Evolutionary conservation across 1,140 invertebrate species (phyloP).

Genomic region (Hestina assimilis): DNA sequence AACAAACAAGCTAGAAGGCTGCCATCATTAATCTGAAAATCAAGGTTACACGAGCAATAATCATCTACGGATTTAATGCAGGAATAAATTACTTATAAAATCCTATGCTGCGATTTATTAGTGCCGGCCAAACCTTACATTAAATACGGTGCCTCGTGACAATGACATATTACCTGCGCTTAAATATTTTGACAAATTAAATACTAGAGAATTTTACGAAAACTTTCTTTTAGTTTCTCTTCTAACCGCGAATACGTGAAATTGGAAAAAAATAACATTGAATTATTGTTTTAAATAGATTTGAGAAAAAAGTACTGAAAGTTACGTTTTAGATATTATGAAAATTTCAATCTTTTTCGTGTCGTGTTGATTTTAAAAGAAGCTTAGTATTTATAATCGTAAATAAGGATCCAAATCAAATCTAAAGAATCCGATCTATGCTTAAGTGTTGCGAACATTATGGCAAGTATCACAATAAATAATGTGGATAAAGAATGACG

Average conservation of each 20-base stretch:
- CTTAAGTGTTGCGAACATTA: too few relatives aligned
- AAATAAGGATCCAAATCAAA: too few relatives aligned
- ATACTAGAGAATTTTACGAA: too few relatives aligned
- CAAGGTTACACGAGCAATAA: background rate
- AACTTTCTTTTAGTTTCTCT: too few relatives aligned
- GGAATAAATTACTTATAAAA: background rate
- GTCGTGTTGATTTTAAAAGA: too few relatives aligned
- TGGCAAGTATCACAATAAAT: too few relatives aligned
- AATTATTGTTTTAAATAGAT: background rate
- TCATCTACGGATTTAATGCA: background rate
- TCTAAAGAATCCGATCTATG: too few relatives aligned
- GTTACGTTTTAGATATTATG: too few relatives aligned
- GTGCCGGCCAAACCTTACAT: background rate
- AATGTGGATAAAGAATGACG: too few relatives aligned
- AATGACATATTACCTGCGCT: background rate
- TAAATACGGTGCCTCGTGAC: background rate
- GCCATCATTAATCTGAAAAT: conserved; percentile 4
- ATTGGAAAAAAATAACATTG: background rate
- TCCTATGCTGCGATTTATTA: background rate
- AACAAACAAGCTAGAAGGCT: background rate
- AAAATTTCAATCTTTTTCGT: too few relatives aligned
- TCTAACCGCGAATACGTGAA: too few relatives aligned
- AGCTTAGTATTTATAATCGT: too few relatives aligned
- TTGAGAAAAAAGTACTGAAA: background rate
- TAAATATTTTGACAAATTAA: background rate